Evolutionary conservation across 1,140 invertebrate species (phyloP).

Genomic region (Macrocentrus cingulum): DNA sequence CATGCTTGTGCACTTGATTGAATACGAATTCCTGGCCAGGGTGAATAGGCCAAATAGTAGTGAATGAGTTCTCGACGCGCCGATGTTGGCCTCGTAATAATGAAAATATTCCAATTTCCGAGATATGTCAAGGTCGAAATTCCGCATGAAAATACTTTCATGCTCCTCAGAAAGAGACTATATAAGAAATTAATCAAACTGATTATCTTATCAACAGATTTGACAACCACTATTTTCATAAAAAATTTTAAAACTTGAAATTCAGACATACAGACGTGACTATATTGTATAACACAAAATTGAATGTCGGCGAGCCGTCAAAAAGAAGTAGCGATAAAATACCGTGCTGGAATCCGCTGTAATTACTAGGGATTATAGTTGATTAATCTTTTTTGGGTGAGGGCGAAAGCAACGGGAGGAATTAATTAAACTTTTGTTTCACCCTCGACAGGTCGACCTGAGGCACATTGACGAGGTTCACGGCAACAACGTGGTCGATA

Average conservation of each 20-base stretch:
- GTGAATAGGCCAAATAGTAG: neutral
- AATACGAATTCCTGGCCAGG: slow-evolving; percentile 4
- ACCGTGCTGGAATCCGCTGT: no score
- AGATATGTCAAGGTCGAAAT: slow-evolving; percentile 25
- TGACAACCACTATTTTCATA: no score
- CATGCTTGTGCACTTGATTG: slow-evolving; percentile 4
- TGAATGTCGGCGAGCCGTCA: no score
- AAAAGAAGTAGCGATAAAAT: no score
- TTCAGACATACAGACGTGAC: no score
- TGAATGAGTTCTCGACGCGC: neutral
- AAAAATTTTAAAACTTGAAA: no score
- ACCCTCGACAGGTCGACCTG: slow-evolving; percentile 74
- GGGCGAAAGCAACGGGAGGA: neutral
- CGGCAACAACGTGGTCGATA: slow-evolving; percentile 79
- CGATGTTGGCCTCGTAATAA: slow-evolving; percentile 36
- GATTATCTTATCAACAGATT: neutral
- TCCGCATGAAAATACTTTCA: slow-evolving; percentile 5
- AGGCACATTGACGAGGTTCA: slow-evolving; percentile 83
- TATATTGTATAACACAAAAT: no score
- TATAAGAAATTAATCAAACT: neutral
- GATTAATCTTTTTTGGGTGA: neutral
- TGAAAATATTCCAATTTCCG: slow-evolving; percentile 43
- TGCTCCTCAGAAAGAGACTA: slow-evolving; percentile 2
- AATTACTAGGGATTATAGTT: neutral
- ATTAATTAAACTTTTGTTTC: slow-evolving; percentile 17